These are phyloP conservation scores for Cheilosia impressa DNA, from an alignment of 2,888 invertebrate genomes.

Conservation along the genomic window DNA sequence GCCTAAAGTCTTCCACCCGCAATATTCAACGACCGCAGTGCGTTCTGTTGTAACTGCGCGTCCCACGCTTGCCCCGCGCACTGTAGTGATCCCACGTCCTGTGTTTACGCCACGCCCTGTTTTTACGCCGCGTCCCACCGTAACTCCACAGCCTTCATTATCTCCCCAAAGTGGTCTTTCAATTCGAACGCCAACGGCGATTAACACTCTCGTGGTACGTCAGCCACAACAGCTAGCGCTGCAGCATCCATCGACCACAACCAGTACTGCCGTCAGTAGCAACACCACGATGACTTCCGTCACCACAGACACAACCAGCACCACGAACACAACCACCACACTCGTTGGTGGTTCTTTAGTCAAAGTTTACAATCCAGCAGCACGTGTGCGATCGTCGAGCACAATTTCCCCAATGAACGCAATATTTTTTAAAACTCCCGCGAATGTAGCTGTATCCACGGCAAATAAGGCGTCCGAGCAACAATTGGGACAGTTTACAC, in stretches of 20 bases:
- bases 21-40: not conserved
- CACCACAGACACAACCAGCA: not conserved
- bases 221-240: not conserved
- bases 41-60: not conserved
- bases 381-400: too few relatives aligned
- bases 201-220: slow-evolving; percentile 36
- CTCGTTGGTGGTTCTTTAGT: too few relatives aligned
- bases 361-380: too few relatives aligned
- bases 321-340: not conserved
- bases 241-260: not conserved
- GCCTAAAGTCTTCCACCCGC: not conserved
- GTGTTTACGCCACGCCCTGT: too few relatives aligned
- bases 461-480: not conserved
- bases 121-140: not conserved
- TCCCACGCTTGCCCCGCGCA: not conserved
- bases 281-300: too few relatives aligned
- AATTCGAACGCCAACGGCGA: slow-evolving; percentile 56
- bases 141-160: not conserved
- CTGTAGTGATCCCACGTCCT: too few relatives aligned
- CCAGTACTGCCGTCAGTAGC: not conserved
- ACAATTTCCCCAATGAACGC: not conserved
- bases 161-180: not conserved
- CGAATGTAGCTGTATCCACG: not conserved
- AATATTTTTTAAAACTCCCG: not conserved
- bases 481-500: not conserved